Evolutionary conservation across 2,113 vertebrate species (phyloP).

Genomic region (Cairina moschata): DNA sequence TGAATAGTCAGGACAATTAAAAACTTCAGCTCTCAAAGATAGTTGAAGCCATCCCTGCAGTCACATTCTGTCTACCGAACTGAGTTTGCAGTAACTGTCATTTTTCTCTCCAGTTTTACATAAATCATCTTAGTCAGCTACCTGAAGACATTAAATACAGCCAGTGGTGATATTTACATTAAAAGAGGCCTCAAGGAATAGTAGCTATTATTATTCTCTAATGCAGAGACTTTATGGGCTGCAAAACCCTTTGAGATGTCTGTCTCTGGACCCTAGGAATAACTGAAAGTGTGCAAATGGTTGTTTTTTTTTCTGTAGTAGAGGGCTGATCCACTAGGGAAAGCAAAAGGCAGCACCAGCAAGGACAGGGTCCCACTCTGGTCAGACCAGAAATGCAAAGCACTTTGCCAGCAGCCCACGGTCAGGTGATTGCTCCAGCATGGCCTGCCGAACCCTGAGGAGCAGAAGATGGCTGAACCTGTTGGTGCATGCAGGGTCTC

Average conservation of each 20-base stretch:
- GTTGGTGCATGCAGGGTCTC: not conserved
- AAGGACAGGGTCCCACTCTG: not conserved
- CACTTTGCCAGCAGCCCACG: not conserved
- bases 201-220: not conserved
- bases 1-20: not conserved
- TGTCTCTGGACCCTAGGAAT: not conserved
- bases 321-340: not conserved
- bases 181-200: not conserved
- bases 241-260: not conserved
- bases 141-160: not conserved
- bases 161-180: not conserved
- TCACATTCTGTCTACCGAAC: not conserved
- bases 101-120: not conserved
- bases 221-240: not conserved
- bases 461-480: not conserved
- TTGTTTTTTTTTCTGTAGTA: not conserved
- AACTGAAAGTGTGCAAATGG: rapidly evolving
- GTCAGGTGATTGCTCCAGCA: not conserved
- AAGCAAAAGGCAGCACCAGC: not conserved
- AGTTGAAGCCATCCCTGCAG: not conserved
- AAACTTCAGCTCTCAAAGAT: not conserved
- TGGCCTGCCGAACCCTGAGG: rapidly evolving
- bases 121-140: not conserved
- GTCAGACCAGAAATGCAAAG: not conserved
- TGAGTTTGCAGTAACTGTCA: not conserved